phyloP scores from a whole-genome alignment of 2,113 vertebrate genomes.

The Otis tarda region DNA sequence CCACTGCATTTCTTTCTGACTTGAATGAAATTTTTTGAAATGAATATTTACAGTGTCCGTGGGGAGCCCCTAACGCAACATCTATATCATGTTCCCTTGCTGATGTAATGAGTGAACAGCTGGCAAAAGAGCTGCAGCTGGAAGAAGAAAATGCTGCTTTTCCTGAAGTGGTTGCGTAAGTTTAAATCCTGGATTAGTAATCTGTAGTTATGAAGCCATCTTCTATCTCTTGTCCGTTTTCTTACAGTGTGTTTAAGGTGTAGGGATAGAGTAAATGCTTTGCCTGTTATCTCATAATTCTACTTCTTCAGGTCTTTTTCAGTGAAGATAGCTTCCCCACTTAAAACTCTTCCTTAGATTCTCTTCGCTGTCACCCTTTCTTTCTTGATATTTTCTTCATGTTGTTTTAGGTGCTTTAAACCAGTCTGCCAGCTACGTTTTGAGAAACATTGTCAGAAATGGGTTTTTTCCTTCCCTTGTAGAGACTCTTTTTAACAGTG shows the following conservation, averaged over 20 bases:
- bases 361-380: neutral
- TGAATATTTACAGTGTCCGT: conserved; percentile 83
- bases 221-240: neutral
- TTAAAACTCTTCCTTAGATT: neutral
- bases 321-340: neutral
- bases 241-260: neutral
- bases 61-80: conserved; percentile 77
- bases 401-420: neutral
- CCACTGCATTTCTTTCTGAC: neutral
- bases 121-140: conserved; percentile 88
- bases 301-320: neutral
- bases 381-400: neutral
- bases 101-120: conserved; percentile 97
- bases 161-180: conserved; percentile 79
- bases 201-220: neutral
- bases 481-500: neutral
- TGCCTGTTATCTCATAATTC: neutral
- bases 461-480: neutral
- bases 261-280: neutral
- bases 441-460: neutral
- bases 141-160: conserved; percentile 83
- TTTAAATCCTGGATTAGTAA: conserved; percentile 36
- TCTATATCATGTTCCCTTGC: conserved; percentile 84
- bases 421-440: neutral
- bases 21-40: neutral